phyloP scores from a whole-genome alignment of 2,888 invertebrate genomes.

The Scaptomyza parva region DNA sequence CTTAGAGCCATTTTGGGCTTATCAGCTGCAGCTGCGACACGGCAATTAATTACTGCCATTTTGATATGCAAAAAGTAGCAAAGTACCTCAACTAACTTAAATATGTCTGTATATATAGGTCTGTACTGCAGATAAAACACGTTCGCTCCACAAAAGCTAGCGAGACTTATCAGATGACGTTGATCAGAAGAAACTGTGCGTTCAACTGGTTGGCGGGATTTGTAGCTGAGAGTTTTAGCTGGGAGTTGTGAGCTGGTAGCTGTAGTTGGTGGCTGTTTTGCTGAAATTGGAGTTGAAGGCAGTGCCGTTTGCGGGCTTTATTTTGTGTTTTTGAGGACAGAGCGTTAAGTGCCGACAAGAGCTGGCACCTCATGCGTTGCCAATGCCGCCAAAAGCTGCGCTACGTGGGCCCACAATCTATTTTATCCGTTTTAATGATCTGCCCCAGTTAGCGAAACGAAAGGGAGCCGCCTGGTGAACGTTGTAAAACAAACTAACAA shows the following conservation, averaged over 20 bases:
- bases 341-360: slow-evolving; percentile 75
- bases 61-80: slow-evolving; percentile 71
- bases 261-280: slow-evolving; percentile 9
- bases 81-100: slow-evolving; percentile 47
- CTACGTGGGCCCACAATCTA: slow-evolving; percentile 76
- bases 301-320: slow-evolving; percentile 65
- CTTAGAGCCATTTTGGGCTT: slow-evolving; percentile 71
- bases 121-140: slow-evolving; percentile 48
- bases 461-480: slow-evolving; percentile 71
- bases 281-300: slow-evolving; percentile 33
- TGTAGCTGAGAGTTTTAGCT: slow-evolving; percentile 24
- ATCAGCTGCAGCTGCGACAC: slow-evolving; percentile 63
- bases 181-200: slow-evolving; percentile 69
- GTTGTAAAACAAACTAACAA: slow-evolving; percentile 53
- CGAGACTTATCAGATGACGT: slow-evolving; percentile 71
- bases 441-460: slow-evolving; percentile 78
- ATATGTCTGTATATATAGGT: slow-evolving; percentile 15
- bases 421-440: slow-evolving; percentile 80
- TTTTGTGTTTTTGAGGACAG: slow-evolving; percentile 65
- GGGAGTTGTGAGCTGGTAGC: slow-evolving; percentile 12
- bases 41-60: slow-evolving; percentile 78
- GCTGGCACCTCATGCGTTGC: slow-evolving; percentile 53
- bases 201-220: slow-evolving; percentile 52
- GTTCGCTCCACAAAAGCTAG: slow-evolving; percentile 48
- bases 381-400: slow-evolving; percentile 31